phyloP scores from a whole-genome alignment of 92 coral and sea anemone species.

The Epizoanthus stellaris region DNA sequence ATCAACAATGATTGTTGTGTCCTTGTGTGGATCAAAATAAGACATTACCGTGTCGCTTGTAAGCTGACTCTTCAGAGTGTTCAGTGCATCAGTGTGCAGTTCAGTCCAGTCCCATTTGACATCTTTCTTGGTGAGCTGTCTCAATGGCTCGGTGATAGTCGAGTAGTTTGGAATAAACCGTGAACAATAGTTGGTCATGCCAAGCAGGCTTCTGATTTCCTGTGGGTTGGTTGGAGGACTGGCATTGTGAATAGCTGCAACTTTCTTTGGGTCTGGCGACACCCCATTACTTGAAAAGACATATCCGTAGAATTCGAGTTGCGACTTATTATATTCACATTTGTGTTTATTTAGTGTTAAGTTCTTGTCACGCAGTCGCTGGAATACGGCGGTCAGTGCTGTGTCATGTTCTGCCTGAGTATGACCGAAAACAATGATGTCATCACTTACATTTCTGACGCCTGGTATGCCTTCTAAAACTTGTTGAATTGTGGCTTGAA shows the following conservation, averaged over 20 bases:
- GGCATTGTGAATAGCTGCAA: conserved; percentile 7
- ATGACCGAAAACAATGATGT: conserved; percentile 6
- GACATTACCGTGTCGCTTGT: conserved; percentile 30
- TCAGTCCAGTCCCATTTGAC: conserved; percentile 9
- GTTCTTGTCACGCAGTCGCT: background rate
- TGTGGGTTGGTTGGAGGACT: background rate
- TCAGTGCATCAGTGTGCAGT: background rate
- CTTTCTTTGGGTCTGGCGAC: conserved; percentile 30
- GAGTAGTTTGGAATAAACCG: conserved; percentile 10
- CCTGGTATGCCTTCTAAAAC: conserved; percentile 2
- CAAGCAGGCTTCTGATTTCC: conserved; percentile 24
- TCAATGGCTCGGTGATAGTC: conserved; percentile 15
- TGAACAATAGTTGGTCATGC: conserved; percentile 37
- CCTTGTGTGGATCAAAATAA: conserved; percentile 21
- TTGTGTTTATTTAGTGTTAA: conserved; percentile 13
- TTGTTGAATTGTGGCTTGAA: conserved; percentile 9
- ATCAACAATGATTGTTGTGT: conserved; percentile 28
- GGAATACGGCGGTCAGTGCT: conserved; percentile 26
- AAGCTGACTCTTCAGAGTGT: background rate
- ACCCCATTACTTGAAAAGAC: conserved; percentile 27
- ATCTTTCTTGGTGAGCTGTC: conserved; percentile 2
- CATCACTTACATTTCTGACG: conserved; percentile 20
- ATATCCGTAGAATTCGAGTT: conserved; percentile 26
- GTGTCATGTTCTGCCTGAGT: conserved; percentile 8
- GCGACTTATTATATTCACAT: conserved; percentile 1